phyloP scores from a whole-genome alignment of 2,113 vertebrate species.

The Willisornis vidua region DNA sequence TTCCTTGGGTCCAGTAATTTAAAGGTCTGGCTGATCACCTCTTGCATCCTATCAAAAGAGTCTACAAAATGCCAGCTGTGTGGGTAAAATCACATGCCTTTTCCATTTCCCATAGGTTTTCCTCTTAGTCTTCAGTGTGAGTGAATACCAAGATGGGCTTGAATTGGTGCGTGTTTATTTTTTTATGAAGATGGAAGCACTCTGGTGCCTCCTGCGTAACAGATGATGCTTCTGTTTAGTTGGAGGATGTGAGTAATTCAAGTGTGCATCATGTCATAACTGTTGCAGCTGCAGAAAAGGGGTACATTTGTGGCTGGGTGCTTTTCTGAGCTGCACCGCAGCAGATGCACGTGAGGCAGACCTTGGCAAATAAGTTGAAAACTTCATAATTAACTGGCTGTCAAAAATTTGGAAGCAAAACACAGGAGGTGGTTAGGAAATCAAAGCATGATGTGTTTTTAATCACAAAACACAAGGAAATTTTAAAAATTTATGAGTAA shows the following conservation, averaged over 20 bases:
- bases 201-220: not conserved
- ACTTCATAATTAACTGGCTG: slow-evolving; percentile 65
- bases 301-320: not conserved
- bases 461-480: slow-evolving; percentile 61
- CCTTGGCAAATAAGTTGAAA: slow-evolving; percentile 43
- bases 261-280: not conserved
- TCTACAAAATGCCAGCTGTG: not conserved
- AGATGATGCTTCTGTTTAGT: slow-evolving; percentile 24
- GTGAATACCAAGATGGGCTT: not conserved
- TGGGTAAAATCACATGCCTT: not conserved
- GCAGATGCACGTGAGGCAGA: not conserved
- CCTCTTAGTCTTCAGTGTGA: not conserved
- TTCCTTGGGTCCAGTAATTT: not conserved
- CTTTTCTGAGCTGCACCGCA: not conserved
- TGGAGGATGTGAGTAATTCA: not conserved
- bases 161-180: not conserved
- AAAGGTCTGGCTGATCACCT: not conserved
- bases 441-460: slow-evolving; percentile 65
- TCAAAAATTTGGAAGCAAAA: slow-evolving; percentile 59
- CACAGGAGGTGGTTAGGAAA: slow-evolving; percentile 57
- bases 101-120: not conserved
- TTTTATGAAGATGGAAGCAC: not conserved
- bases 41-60: not conserved
- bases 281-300: not conserved
- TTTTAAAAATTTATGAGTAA: slow-evolving; percentile 56